Evolutionary conservation across 2,113 vertebrate genomes (phyloP).

Genomic region (Nesogale talazaci): DNA sequence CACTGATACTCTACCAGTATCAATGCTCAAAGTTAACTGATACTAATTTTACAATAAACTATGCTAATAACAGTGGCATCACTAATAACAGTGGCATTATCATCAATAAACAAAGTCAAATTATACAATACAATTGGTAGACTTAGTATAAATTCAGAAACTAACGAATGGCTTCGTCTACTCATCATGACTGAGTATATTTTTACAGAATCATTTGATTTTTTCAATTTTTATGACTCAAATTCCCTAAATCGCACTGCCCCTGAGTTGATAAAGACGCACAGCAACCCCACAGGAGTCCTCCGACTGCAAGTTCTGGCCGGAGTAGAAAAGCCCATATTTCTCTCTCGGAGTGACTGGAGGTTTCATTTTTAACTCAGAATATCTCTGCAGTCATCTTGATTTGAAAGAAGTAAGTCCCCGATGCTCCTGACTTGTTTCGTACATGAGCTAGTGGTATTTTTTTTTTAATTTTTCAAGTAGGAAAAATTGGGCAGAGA

Average conservation of each 20-base stretch:
- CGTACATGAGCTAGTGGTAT: not conserved
- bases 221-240: slow-evolving; percentile 23
- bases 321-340: too few species aligned
- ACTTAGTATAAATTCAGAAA: slow-evolving; percentile 6
- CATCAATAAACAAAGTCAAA: not conserved
- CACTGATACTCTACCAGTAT: not conserved
- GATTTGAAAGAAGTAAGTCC: slow-evolving; percentile 42
- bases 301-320: too few species aligned
- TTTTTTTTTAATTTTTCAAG: slow-evolving; percentile 9
- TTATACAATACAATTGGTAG: not conserved
- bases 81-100: slow-evolving; percentile 29
- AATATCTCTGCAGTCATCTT: slow-evolving; percentile 23
- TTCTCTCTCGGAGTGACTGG: too few species aligned
- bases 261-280: too few species aligned
- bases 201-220: not conserved
- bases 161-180: not conserved
- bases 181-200: not conserved
- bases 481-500: slow-evolving; percentile 2
- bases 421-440: not conserved
- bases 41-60: not conserved
- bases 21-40: slow-evolving; percentile 4
- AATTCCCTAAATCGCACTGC: too few species aligned
- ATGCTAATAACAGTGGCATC: not conserved
- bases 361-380: slow-evolving; percentile 9
- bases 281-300: too few species aligned